Base-by-base conservation (phyloP, 1,140 invertebrate species). In the Drosophila tropicalis region DNA sequence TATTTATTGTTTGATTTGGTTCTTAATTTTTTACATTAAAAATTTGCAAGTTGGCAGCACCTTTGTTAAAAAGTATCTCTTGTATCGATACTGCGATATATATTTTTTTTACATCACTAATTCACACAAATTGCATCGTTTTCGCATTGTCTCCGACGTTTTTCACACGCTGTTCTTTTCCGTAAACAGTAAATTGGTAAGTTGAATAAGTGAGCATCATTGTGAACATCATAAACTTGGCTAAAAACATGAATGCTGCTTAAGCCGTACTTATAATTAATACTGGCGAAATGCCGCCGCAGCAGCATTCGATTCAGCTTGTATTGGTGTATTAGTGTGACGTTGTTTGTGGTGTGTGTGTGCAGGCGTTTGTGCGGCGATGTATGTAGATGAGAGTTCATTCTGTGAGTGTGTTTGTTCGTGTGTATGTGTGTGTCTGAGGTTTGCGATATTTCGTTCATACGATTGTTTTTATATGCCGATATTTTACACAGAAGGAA, bases 71-170 rank as follows among this genome's bases (percentile, higher is more conserved):
- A 22, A 51, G 44, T 51, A 22, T 22, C 9, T 51, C 9, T 12
- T 22, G 15, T 58, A 39, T 58, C 56, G 56, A 58, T 58, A 58
- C 34, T 19, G 32, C 56, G 56, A 58, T 58, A 15, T 51, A 29
- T 29, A 5, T 51, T 58, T 57, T 58, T 58, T 58, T 58, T 58
- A 58, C 56, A 58, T 58, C 56, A 58, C 56, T 58, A 58, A 58
- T 34, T 70, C 41, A 66, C 69, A 70, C 69, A 70, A 70, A 87
- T 81, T 86, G 74, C 83, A 86, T 78, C 56, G 56, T 58, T 58
- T 86, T 76, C 75, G 79, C 84, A 80, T 87, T 87, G 85, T 82
- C 81, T 76, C 81, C 81, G 72, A 78, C 74, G 76, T 78, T 89
- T 29, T 87, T 77, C 74, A 69, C 81, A 84, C 81, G 81, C 81